Evolutionary conservation across 2,888 invertebrate species (phyloP).

Genomic region (Lasioglossum zephyrum): DNA sequence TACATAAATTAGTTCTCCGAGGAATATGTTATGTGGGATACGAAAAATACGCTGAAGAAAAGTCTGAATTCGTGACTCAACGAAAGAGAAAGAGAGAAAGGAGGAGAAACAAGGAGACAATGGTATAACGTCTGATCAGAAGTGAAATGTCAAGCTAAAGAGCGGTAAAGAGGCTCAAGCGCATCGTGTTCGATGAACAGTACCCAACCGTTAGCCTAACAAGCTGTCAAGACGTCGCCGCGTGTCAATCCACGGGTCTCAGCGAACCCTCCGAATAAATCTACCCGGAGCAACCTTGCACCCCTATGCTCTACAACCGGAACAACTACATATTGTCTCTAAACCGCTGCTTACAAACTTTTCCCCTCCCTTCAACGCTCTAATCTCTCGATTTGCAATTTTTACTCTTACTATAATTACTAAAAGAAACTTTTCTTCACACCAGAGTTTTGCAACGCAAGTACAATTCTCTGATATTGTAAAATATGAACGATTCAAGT

Average conservation of each 20-base stretch:
- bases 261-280: conserved; percentile 74
- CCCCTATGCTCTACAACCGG: conserved; percentile 25
- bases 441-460: no score
- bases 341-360: conserved; percentile 55
- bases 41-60: background rate
- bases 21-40: no score
- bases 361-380: conserved; percentile 18
- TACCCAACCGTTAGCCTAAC: conserved; percentile 80
- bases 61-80: background rate
- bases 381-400: conserved; percentile 24
- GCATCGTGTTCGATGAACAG: conserved; percentile 68
- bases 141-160: conserved; percentile 72
- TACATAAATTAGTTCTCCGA: no score
- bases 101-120: conserved; percentile 30
- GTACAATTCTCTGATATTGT: no score
- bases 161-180: conserved; percentile 74
- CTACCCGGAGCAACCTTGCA: conserved; percentile 54
- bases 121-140: conserved; percentile 58
- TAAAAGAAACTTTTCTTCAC: no score
- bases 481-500: no score
- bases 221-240: conserved; percentile 84
- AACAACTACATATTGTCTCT: conserved; percentile 21
- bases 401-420: background rate
- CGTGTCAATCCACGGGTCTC: conserved; percentile 82
- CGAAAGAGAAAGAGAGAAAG: background rate